Conservation (phyloP, 2,888 invertebrate species). For the Mesopsocus fuscifrons region DNA sequence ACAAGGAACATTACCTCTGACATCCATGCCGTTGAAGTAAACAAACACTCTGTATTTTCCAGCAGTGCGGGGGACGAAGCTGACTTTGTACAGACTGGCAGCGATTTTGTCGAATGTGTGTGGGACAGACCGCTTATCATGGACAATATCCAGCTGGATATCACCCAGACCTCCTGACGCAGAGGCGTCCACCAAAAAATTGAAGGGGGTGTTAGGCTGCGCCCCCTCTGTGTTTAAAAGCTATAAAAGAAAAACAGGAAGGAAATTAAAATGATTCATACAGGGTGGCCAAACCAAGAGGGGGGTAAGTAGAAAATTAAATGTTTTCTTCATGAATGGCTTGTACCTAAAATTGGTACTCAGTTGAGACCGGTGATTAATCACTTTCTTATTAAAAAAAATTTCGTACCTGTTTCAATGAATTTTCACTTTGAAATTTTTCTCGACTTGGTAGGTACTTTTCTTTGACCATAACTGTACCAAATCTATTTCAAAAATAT, state of each 20-base stretch:
- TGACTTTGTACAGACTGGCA: conserved; percentile 32
- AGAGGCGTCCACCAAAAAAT: conserved; percentile 57
- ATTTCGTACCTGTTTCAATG: no score
- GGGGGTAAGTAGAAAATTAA: no score
- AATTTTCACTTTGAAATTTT: no score
- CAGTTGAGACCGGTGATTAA: no score
- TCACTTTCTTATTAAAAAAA: no score
- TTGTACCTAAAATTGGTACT: background rate
- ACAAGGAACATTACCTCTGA: no score
- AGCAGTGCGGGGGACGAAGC: conserved; percentile 33
- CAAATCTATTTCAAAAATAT: no score
- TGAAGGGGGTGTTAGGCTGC: conserved; percentile 66
- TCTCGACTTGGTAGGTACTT: no score
- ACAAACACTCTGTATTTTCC: conserved; percentile 58
- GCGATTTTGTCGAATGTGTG: conserved; percentile 66
- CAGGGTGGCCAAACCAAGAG: no score
- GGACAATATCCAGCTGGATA: conserved; percentile 74
- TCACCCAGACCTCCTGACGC: conserved; percentile 72
- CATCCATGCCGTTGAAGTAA: conserved; percentile 82
- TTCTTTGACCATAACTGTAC: no score
- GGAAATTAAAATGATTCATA: no score
- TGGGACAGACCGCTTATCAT: conserved; percentile 68
- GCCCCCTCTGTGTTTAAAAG: conserved; percentile 62
- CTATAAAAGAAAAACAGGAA: conserved; percentile 17
- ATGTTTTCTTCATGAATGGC: no score